phyloP scores from a whole-genome alignment of 2,797 vertebrate genomes.

The Fringilla coelebs region DNA sequence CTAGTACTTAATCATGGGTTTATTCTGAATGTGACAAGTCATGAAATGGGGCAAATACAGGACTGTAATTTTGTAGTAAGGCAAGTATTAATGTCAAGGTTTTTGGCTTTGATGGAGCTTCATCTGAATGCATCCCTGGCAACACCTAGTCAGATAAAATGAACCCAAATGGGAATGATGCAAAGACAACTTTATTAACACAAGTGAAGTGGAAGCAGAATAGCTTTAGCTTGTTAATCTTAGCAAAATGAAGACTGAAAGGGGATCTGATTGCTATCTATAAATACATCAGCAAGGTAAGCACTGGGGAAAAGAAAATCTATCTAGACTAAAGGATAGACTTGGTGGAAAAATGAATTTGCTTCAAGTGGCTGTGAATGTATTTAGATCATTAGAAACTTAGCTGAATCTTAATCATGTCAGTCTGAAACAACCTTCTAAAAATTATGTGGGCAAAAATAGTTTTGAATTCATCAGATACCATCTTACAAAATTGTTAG shows the following conservation, averaged over 20 bases:
- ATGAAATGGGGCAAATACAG: neutral
- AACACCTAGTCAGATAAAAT: neutral
- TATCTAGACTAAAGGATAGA: neutral
- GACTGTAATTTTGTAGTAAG: neutral
- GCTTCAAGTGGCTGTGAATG: neutral
- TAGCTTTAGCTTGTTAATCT: conserved; percentile 11
- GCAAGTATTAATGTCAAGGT: neutral
- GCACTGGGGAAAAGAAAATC: neutral
- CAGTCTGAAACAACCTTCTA: neutral
- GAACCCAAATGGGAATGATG: neutral
- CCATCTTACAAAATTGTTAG: neutral
- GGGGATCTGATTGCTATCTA: neutral
- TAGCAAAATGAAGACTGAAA: conserved; percentile 27
- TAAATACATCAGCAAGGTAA: conserved; percentile 8
- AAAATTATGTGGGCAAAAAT: neutral
- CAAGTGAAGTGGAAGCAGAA: neutral
- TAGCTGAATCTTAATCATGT: neutral
- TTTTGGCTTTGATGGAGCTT: neutral
- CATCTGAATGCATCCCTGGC: neutral
- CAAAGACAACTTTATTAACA: neutral
- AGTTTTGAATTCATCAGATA: neutral
- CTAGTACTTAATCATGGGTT: neutral
- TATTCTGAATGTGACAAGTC: neutral
- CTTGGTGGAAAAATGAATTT: neutral
- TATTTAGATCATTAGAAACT: neutral